These are phyloP conservation scores for Oligia strigilis DNA, from an alignment of 2,888 invertebrate genomes.

Conservation along the genomic window DNA sequence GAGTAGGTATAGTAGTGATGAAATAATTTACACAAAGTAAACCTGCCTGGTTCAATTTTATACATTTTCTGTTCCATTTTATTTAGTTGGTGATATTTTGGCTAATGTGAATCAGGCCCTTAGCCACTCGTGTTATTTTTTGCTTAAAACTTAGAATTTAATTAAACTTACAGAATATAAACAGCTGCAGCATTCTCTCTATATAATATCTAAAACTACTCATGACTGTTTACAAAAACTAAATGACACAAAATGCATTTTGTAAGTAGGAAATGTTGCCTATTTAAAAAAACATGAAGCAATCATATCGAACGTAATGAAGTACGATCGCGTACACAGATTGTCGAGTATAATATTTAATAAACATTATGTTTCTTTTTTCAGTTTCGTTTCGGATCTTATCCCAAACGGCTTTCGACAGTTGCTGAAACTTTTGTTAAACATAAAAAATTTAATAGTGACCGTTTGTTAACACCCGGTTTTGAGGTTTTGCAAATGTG, in stretches of 20 bases:
- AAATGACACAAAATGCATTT: not conserved
- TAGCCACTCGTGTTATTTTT: not conserved
- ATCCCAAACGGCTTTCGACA: not conserved
- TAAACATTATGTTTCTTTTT: not conserved
- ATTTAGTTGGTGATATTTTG: too few relatives aligned
- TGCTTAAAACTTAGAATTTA: not conserved
- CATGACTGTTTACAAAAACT: slow-evolving; percentile 34
- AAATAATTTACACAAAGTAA: too few relatives aligned
- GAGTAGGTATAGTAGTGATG: too few relatives aligned
- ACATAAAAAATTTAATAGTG: not conserved
- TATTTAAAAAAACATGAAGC: slow-evolving; percentile 29
- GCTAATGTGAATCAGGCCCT: too few relatives aligned
- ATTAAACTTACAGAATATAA: slow-evolving; percentile 38
- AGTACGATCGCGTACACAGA: slow-evolving; percentile 30
- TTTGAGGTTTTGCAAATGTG: too few relatives aligned
- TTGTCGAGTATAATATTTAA: not conserved
- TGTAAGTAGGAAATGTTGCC: not conserved
- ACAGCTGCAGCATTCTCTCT: slow-evolving; percentile 29
- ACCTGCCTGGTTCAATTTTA: too few relatives aligned
- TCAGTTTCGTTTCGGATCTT: not conserved
- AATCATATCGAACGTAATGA: not conserved
- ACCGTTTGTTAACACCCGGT: not conserved
- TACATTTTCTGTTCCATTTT: too few relatives aligned
- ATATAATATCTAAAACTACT: slow-evolving; percentile 1
- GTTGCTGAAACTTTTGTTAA: not conserved